Percentiles rank a stretch among this genome's conserved stretches.
Evolutionary conservation across 1,140 invertebrate genomes (phyloP).

Genomic region (Fopius arisanus): DNA sequence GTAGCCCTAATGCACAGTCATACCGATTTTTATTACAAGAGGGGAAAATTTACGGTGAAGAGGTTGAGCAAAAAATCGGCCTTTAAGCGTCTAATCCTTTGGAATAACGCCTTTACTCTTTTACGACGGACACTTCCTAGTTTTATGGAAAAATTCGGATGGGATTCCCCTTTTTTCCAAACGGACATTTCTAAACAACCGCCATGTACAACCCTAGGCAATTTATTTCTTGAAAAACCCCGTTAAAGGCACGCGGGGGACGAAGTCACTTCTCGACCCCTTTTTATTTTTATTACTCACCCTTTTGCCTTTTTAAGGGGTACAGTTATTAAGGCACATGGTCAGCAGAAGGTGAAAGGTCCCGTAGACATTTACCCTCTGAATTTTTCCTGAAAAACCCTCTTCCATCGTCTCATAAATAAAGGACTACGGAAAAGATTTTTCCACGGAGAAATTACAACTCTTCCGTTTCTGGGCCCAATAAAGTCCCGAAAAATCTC

Average conservation of each 20-base stretch:
- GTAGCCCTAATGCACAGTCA: conserved; percentile 14
- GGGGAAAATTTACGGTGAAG: conserved; percentile 22
- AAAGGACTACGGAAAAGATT: neutral
- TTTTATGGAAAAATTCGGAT: neutral
- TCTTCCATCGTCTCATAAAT: neutral
- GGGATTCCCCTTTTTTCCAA: neutral
- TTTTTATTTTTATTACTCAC: conserved; percentile 9
- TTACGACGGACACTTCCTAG: neutral
- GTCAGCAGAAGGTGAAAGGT: neutral
- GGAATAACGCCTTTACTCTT: conserved; percentile 30
- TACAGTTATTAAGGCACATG: conserved; percentile 26
- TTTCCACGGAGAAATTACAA: neutral
- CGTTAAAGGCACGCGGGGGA: neutral
- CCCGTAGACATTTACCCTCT: neutral
- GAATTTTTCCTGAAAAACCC: neutral
- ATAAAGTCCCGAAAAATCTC: neutral
- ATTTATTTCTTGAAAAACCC: neutral
- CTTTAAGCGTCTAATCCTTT: conserved; percentile 31
- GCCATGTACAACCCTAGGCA: neutral
- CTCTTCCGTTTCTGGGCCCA: neutral
- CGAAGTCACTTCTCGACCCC: neutral
- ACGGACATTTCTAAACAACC: neutral
- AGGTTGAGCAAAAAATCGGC: conserved; percentile 3
- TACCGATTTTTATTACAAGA: neutral
- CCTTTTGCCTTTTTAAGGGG: conserved; percentile 32